These are phyloP conservation scores for Typhlomys cinereus DNA, from an alignment of 2,113 vertebrate genomes.

Conservation along the genomic window DNA sequence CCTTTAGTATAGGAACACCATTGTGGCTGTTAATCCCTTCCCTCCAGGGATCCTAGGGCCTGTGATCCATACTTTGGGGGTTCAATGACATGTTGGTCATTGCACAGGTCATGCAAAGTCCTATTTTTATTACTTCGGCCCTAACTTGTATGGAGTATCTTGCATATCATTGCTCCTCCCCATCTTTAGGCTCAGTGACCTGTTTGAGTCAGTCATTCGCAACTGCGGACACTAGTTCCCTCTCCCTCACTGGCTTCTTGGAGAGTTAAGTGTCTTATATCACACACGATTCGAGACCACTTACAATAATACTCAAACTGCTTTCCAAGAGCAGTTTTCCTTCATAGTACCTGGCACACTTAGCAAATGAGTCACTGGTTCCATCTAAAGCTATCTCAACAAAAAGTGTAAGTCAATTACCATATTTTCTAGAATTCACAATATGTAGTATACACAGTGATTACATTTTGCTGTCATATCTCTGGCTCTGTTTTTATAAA, in stretches of 20 bases:
- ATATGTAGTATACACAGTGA: neutral
- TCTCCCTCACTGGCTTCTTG: neutral
- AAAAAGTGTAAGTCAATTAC: neutral
- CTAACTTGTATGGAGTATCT: too few species aligned
- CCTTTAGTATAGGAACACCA: too few species aligned
- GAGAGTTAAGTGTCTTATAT: neutral
- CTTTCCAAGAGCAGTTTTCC: slow-evolving; percentile 20
- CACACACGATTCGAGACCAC: neutral
- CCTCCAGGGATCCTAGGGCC: too few species aligned
- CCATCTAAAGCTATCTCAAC: slow-evolving; percentile 1
- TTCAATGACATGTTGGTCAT: too few species aligned
- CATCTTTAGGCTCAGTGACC: neutral
- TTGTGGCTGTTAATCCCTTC: too few species aligned
- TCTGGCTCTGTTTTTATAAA: slow-evolving; percentile 22
- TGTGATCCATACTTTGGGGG: too few species aligned
- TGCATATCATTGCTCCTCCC: too few species aligned
- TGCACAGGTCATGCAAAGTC: too few species aligned
- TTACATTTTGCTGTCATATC: neutral
- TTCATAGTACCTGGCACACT: slow-evolving; percentile 4
- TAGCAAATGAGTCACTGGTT: slow-evolving; percentile 11
- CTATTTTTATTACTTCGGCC: too few species aligned
- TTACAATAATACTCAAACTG: slow-evolving; percentile 20
- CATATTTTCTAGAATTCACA: slow-evolving; percentile 1
- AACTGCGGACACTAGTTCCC: neutral
- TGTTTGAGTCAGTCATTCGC: too few species aligned